Evolutionary conservation across 2,113 vertebrate species (phyloP).

Genomic region (Mirounga angustirostris): DNA sequence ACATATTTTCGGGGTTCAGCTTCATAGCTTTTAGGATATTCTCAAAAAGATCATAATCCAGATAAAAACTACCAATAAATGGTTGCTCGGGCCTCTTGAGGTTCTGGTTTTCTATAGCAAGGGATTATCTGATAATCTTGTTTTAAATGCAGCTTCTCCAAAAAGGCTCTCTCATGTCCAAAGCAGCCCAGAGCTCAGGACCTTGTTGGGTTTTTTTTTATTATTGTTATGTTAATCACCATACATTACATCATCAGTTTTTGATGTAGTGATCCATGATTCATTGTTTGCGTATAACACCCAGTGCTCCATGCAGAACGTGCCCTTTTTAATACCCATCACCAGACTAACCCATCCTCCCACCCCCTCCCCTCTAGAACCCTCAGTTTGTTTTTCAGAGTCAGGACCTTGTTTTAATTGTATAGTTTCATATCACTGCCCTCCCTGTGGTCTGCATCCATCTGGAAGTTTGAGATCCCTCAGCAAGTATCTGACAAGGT

Average conservation of each 20-base stretch:
- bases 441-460: background rate
- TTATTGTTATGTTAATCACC: too few species aligned
- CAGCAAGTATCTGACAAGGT: background rate
- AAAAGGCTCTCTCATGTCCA: background rate
- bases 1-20: background rate
- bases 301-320: too few species aligned
- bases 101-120: background rate
- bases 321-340: too few species aligned
- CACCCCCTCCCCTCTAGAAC: too few species aligned
- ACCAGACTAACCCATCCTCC: too few species aligned
- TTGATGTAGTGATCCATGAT: too few species aligned
- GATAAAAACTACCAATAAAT: slow-evolving; percentile 16
- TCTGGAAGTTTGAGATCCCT: slow-evolving; percentile 30
- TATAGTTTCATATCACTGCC: background rate
- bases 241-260: too few species aligned
- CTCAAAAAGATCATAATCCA: background rate
- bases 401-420: slow-evolving; percentile 26
- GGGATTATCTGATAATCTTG: background rate
- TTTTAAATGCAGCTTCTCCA: slow-evolving; percentile 29
- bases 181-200: slow-evolving; percentile 25
- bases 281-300: too few species aligned
- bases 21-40: background rate
- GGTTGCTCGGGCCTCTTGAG: background rate
- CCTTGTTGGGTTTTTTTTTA: background rate
- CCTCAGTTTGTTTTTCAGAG: too few species aligned